Base-by-base conservation (phyloP, 2,888 invertebrate species). In the Hypolimnas misippus region DNA sequence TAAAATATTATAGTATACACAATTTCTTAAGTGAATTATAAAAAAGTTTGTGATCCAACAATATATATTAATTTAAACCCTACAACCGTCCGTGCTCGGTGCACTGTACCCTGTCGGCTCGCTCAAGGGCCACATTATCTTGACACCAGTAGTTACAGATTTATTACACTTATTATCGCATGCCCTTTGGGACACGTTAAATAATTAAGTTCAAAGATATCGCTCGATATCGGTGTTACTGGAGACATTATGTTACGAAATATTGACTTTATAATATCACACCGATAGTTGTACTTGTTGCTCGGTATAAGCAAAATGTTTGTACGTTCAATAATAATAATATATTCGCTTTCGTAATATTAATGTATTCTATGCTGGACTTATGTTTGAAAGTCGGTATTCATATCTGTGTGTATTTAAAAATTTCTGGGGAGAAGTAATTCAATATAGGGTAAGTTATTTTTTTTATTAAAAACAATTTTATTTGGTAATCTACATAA, bases 51-150 rank as follows among this genome's bases (percentile, higher is more conserved):
- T 40, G 54, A 46, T 56, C 61, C 46, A 63, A 56, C 51, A 61
- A 63, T 66, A 49, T 62, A 56, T 64, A 64, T 66, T 58, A 56
- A 66, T 66, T 63, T 55, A 58, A 57, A 44, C 61, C 60, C 55
- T 61, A 38, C 57, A 40, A 31, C 66, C 33, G 58, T 59, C 65
- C 62, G 51, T 58, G 17, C 42, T 16, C 33, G 46, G 56, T 44
- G 51, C 46, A 42, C 21, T 33, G 25, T 33, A 46, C 53, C 58
- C 42, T 38, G 64, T 64, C 67, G 70, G 70, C 62, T 62, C 62
- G 58, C 70, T 70, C 70, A 73, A 69, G 70, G 73, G 72, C 71
- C 73, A 64, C 72, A 73, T 73, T 78, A 78, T 77, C 75, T 59
- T 63, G 71, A 63, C 70, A 70, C 69, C 67, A 65, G 70, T 71